A percentile compares a stretch with the other conserved stretches of the same genome.
Conservation (phyloP, 2,113 vertebrate genomes). For the Maccullochella peelii region DNA sequence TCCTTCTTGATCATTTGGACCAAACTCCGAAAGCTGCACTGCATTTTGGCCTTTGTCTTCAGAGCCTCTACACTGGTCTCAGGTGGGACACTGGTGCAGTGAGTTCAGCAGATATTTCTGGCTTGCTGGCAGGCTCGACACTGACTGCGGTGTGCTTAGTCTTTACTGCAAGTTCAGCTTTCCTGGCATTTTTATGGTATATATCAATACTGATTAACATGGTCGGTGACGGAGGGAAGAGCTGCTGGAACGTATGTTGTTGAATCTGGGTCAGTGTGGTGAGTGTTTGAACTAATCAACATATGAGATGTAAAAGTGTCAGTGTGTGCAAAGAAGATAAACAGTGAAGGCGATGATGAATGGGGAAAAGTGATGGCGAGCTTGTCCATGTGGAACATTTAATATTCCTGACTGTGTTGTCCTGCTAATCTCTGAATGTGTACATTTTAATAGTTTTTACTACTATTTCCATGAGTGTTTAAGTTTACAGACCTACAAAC, state of each 20-base stretch:
- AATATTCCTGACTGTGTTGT: background rate
- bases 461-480: conserved; percentile 9
- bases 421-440: conserved; percentile 26
- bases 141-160: conserved; percentile 51
- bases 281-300: conserved; percentile 25
- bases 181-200: conserved; percentile 56
- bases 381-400: conserved; percentile 21
- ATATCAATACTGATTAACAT: conserved; percentile 56
- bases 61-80: conserved; percentile 28
- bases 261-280: background rate
- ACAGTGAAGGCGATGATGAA: background rate
- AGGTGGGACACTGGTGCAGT: conserved; percentile 66
- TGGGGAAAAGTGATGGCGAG: background rate
- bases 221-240: conserved; percentile 12
- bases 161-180: conserved; percentile 54
- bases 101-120: conserved; percentile 71
- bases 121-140: conserved; percentile 42
- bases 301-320: conserved; percentile 11
- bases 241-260: background rate
- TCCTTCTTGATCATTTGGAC: background rate
- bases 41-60: conserved; percentile 39
- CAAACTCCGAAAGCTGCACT: background rate
- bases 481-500: conserved; percentile 2
- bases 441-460: conserved; percentile 13
- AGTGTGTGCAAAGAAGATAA: conserved; percentile 4